phyloP scores from a whole-genome alignment of 2,113 vertebrate species.

The Myrmophylax atrothorax region DNA sequence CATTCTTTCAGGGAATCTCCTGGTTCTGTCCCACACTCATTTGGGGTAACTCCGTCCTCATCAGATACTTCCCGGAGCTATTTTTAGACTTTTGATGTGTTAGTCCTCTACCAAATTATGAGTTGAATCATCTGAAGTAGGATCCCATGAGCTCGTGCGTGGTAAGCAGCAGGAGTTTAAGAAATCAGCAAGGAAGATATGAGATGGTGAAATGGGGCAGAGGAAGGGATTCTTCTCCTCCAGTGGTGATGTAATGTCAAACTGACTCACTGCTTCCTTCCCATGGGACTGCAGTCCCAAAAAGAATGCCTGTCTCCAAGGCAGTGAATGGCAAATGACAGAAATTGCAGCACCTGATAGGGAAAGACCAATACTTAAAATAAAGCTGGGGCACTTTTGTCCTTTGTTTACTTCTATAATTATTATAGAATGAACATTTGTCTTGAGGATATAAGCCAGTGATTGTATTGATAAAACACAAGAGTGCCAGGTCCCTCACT shows the following conservation, averaged over 20 bases:
- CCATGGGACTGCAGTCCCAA: not conserved
- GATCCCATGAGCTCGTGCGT: fast-evolving
- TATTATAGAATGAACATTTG: not conserved
- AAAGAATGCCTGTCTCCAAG: not conserved
- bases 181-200: not conserved
- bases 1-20: not conserved
- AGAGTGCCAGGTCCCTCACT: not conserved
- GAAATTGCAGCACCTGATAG: not conserved
- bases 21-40: not conserved
- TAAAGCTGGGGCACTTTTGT: not conserved
- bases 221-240: not conserved
- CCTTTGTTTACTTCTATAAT: not conserved
- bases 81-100: not conserved
- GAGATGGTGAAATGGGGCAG: not conserved
- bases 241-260: not conserved
- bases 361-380: fast-evolving
- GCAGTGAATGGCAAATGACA: not conserved
- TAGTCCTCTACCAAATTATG: not conserved
- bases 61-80: not conserved
- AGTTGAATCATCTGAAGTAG: not conserved
- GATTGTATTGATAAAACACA: not conserved
- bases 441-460: not conserved
- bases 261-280: not conserved
- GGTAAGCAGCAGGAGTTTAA: not conserved
- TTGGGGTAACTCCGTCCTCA: not conserved